phyloP scores from a whole-genome alignment of 35 echinoderm and acorn worm genomes.

The Acanthaster planci region DNA sequence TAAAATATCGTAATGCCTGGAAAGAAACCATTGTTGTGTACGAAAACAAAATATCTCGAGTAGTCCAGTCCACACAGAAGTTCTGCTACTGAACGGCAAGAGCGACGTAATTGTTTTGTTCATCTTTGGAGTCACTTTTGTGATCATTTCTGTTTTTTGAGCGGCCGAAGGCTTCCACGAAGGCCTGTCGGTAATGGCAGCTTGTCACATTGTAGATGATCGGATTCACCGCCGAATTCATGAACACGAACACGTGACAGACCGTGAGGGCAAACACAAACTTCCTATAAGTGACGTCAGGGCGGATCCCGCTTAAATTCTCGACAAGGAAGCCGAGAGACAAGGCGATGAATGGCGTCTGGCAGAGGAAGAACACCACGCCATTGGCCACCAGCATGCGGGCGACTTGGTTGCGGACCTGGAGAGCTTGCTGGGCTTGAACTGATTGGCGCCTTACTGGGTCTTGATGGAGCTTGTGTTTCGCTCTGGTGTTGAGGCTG shows the following conservation, averaged over 20 bases:
- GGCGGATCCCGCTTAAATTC: background rate
- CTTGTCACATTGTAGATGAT: slow-evolving; percentile 28
- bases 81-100: too few species aligned
- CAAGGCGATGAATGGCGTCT: slow-evolving; percentile 24
- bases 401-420: slow-evolving; percentile 33
- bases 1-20: too few species aligned
- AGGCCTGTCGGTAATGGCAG: slow-evolving; percentile 24
- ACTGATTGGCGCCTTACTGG: background rate
- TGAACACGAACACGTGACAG: background rate
- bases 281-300: background rate
- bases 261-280: background rate
- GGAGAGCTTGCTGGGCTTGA: background rate
- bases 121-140: too few species aligned
- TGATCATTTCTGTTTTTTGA: too few species aligned
- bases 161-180: slow-evolving; percentile 12
- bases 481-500: background rate
- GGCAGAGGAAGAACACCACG: slow-evolving; percentile 50
- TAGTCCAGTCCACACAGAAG: too few species aligned
- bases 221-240: slow-evolving; percentile 47
- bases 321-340: background rate
- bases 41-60: too few species aligned
- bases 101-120: too few species aligned
- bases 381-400: slow-evolving; percentile 53
- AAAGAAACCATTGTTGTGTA: too few species aligned
- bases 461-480: background rate